phyloP scores from a whole-genome alignment of 2,113 vertebrate genomes.

The Thamnaconus septentrionalis region DNA sequence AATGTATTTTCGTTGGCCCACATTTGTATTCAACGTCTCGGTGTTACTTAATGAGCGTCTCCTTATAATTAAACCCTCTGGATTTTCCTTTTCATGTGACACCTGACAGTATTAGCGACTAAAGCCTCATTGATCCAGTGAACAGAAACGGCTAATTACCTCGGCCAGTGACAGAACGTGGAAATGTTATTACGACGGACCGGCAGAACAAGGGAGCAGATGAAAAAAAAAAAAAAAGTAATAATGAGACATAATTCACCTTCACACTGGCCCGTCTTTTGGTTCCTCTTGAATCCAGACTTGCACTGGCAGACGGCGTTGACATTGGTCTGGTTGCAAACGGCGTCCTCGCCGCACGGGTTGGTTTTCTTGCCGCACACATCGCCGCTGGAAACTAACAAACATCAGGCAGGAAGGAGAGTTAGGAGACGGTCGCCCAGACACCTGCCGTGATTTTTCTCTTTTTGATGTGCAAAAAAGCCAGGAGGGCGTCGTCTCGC shows the following conservation, averaged over 20 bases:
- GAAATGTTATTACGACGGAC: neutral
- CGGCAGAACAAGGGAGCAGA: neutral
- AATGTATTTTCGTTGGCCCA: too few species aligned
- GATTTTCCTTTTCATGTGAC: too few species aligned
- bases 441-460: constrained; percentile 55
- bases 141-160: too few species aligned
- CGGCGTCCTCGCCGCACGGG: constrained; percentile 92
- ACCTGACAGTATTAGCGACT: too few species aligned
- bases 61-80: too few species aligned
- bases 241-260: constrained; percentile 71
- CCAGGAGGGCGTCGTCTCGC: constrained; percentile 30
- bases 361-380: constrained; percentile 88
- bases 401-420: constrained; percentile 62
- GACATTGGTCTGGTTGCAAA: constrained; percentile 90
- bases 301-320: constrained; percentile 91
- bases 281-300: constrained; percentile 90
- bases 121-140: too few species aligned
- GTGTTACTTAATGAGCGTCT: too few species aligned
- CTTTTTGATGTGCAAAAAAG: constrained; percentile 49
- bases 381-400: constrained; percentile 82
- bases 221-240: too few species aligned
- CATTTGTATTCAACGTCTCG: too few species aligned
- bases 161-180: too few species aligned
- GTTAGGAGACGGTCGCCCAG: constrained; percentile 27
- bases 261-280: constrained; percentile 87